phyloP scores from a whole-genome alignment of 92 coral and sea anemone species.

The Virgularia gustaviana region DNA sequence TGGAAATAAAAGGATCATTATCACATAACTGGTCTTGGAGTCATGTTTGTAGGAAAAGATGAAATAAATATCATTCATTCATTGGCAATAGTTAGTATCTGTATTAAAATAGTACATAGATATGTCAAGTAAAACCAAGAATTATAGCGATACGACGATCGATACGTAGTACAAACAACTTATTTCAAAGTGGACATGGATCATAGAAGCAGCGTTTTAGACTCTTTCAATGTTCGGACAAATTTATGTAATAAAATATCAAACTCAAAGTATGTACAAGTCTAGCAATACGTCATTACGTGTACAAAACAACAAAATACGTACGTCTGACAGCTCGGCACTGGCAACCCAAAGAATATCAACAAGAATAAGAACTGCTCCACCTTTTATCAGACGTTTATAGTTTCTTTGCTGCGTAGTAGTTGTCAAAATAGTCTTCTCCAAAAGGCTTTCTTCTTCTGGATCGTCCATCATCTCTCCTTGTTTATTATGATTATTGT shows the following conservation, averaged over 20 bases:
- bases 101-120: background rate
- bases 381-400: constrained; percentile 68
- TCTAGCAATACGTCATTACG: too few relatives aligned
- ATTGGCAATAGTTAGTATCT: too few relatives aligned
- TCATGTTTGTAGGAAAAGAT: background rate
- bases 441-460: constrained; percentile 20
- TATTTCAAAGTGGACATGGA: too few relatives aligned
- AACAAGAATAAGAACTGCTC: constrained; percentile 68
- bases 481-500: too few relatives aligned
- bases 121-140: too few relatives aligned
- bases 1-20: background rate
- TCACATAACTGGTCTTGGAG: background rate
- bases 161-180: too few relatives aligned
- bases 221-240: background rate
- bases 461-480: constrained; percentile 6
- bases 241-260: too few relatives aligned
- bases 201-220: background rate
- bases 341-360: constrained; percentile 92
- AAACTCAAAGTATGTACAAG: too few relatives aligned
- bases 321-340: constrained; percentile 81
- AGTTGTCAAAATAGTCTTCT: background rate
- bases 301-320: constrained; percentile 7
- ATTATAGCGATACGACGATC: too few relatives aligned
- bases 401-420: constrained; percentile 4
- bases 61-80: background rate